Base-by-base conservation (phyloP, 2,113 vertebrate genomes). In the Sorex araneus region DNA sequence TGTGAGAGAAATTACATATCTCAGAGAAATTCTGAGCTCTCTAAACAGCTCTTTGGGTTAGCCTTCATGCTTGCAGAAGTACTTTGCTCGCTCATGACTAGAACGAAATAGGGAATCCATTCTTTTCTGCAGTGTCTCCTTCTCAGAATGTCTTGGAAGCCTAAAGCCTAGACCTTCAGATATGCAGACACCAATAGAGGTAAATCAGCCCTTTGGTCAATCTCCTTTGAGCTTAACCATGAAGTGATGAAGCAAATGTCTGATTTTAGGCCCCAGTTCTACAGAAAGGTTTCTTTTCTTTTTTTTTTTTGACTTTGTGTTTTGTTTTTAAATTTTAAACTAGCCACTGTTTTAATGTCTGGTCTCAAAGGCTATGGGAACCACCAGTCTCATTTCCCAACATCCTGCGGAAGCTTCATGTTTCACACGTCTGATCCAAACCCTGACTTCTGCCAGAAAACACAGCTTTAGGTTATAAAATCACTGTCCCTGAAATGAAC, bases 391-490 rank as follows among this genome's bases (percentile, higher is more conserved):
- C 71, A 6, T 60, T 87, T 89, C 92, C 77, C 64, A 36, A 80
- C 47, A n/a, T 91, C 91, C 93, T 94, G 79, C 18, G 2, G 91
- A 77, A 66, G 75, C 73, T 84, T 94, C 92, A 64, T 60, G 32
- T 87, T 91, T 89, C 78, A 75, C 81, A 50, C 45, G 57, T 89
- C 66, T 32, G 57, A 84, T 91, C 91, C 84, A 95, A 84, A 50
- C 81, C 18, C 87, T 64, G 70, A 45, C 28, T 95, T 83, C 87
- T 94, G 96, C 96, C 97, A 97, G 94, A 87, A 96, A 96, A 94
- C 95, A 93, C 96, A 97, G 96, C 96, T 97, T 96, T 96, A 77
- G 89, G 94, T 95, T 92, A 93, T 95, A 96, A 97, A 97, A 96
- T 95, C 90, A 63, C 89, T 95, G 66, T 89, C 96, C 88, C 84